Evolutionary conservation across 37 sponge, comb jelly and placozoan genomes (phyloP), one percentile per base, ranked within the genome.

Genomic region (Haliclona indistincta): DNA sequence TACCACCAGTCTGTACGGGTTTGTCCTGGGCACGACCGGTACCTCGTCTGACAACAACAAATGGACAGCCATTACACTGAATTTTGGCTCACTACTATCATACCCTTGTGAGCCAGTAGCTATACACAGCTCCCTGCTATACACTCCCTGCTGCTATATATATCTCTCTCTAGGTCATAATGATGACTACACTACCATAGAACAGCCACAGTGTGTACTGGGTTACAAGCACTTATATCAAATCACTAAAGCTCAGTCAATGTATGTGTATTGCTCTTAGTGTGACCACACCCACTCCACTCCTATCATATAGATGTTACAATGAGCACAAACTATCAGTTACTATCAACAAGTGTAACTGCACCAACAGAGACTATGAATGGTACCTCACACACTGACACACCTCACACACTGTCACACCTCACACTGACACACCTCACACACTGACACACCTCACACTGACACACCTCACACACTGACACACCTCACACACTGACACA

Each of bases 1-100:
- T 1, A 73, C 73, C 6, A 63, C 67, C 61, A 54, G 70, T 53
- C 55, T 78, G 47, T 63, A 44, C 33, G 79, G 54, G 45, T 77
- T 85, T 33, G 74, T 71, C 38, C 67, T 85, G 56, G 86, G 86
- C 3, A 66, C 78, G 56, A 73, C 70, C 43, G 74, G 79, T 3
- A 64, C 35, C 17, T 75, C 64, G 23, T 1, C 0, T 15, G 32
- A 41, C 1, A 43, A 42, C 5, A 73, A 77, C 39, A 64, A 65
- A 49, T 85, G 86, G 86, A 77, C 56, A 41, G 38, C 78, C 19
- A 64, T 73, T 35, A 54, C 78, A 29, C 20, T 85, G 19, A 71
- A 85, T 60, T 85, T 85, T 54, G 37, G 32, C 3, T 38, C 49
- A 1, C 63, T 78, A 2, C 72, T 85, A 19, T 17, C 52, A 2